Percentiles rank a stretch among this genome's conserved stretches.
Conservation (phyloP, 1,140 invertebrate genomes). For the Drosophila nannoptera region DNA sequence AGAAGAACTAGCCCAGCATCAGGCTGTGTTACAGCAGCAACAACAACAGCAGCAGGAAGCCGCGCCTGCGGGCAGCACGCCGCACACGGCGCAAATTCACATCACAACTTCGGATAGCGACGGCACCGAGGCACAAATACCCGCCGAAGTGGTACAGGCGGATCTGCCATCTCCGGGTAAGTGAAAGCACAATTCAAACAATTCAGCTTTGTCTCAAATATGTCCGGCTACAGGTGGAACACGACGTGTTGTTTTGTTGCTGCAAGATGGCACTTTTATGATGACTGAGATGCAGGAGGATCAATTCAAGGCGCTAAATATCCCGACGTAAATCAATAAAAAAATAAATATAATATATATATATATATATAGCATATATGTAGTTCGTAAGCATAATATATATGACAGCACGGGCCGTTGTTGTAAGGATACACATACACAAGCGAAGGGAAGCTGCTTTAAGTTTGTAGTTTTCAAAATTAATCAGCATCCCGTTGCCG, state of each 20-base stretch:
- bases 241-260: conserved; percentile 87
- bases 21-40: conserved; percentile 71
- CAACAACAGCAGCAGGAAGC: conserved; percentile 42
- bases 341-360: neutral
- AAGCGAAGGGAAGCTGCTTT: conserved; percentile 15
- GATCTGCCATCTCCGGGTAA: conserved; percentile 88
- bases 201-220: neutral
- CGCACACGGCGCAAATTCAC: conserved; percentile 67
- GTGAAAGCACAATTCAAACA: neutral
- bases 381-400: conserved; percentile 37
- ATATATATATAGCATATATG: conserved; percentile 35
- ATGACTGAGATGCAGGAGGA: conserved; percentile 91
- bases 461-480: conserved; percentile 29
- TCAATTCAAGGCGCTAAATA: conserved; percentile 86
- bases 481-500: conserved; percentile 18
- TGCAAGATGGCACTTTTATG: conserved; percentile 90
- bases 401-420: conserved; percentile 28
- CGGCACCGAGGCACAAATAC: conserved; percentile 84
- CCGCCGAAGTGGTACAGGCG: conserved; percentile 89
- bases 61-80: conserved; percentile 45
- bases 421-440: conserved; percentile 13
- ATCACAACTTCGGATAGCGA: conserved; percentile 80
- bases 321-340: conserved; percentile 66
- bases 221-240: conserved; percentile 83
- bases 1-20: conserved; percentile 80